These are phyloP conservation scores for Brachyptera putata DNA, from an alignment of 2,888 invertebrate genomes.

Conservation along the genomic window DNA sequence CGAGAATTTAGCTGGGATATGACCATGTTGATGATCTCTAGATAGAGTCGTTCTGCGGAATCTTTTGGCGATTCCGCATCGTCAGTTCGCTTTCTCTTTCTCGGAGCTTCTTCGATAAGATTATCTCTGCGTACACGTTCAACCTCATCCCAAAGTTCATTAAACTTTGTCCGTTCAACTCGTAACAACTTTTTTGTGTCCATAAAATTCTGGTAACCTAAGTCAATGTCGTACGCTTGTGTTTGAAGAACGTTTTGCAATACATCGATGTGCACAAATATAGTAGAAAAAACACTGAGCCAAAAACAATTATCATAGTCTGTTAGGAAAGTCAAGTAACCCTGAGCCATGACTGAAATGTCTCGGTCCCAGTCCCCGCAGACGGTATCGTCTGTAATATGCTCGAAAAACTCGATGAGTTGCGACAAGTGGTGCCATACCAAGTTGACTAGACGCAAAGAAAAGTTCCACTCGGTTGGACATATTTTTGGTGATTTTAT, in stretches of 20 bases:
- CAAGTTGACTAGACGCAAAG: background rate
- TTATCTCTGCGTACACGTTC: background rate
- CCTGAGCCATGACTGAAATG: background rate
- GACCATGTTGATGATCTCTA: conserved; percentile 3
- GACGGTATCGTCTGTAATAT: background rate
- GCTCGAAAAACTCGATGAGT: background rate
- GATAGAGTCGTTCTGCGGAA: background rate
- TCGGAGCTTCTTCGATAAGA: background rate
- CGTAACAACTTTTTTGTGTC: background rate
- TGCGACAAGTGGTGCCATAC: background rate
- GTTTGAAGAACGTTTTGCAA: background rate
- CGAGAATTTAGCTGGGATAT: background rate
- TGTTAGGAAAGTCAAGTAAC: background rate
- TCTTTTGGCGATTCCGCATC: background rate
- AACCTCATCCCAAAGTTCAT: background rate
- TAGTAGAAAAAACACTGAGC: background rate
- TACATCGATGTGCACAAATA: background rate
- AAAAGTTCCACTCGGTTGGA: background rate
- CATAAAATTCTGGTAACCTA: background rate
- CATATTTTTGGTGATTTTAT: background rate
- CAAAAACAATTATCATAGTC: background rate
- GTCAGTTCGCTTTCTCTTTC: background rate
- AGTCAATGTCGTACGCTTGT: background rate
- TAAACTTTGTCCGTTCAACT: background rate
- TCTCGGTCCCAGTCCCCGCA: background rate